These are phyloP conservation scores for Diogma glabrata DNA, from an alignment of 2,888 invertebrate genomes.

Conservation along the genomic window DNA sequence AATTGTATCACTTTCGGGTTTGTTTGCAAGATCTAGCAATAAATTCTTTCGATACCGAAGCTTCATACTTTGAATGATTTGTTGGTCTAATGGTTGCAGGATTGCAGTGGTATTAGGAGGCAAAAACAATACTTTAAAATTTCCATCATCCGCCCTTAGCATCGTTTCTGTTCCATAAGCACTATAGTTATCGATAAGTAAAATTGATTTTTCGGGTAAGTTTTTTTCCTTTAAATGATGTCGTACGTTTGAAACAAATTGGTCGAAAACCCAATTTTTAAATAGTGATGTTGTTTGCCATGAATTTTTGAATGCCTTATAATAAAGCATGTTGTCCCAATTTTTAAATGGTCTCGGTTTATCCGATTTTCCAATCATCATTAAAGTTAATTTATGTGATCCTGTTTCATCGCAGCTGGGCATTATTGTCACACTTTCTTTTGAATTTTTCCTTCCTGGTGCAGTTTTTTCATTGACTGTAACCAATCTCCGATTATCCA, in stretches of 20 bases:
- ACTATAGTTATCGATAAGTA: slow-evolving; percentile 3
- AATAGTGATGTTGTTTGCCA: slow-evolving; percentile 5
- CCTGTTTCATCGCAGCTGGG: slow-evolving; percentile 6
- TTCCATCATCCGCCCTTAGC: neutral
- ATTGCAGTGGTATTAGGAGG: neutral
- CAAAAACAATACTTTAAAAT: neutral
- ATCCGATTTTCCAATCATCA: slow-evolving; percentile 1
- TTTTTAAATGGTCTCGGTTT: neutral
- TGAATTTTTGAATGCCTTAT: slow-evolving; percentile 2
- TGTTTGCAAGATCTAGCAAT: slow-evolving; percentile 1
- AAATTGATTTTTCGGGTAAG: slow-evolving; percentile 6
- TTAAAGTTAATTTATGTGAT: slow-evolving; percentile 1
- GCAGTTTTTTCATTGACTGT: neutral
- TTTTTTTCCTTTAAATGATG: slow-evolving; percentile 1
- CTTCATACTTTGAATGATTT: neutral
- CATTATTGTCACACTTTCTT: slow-evolving; percentile 8
- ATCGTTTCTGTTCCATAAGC: neutral
- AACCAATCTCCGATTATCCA: slow-evolving; percentile 5
- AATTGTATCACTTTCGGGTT: neutral
- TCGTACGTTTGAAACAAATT: neutral
- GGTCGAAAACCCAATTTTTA: slow-evolving; percentile 1
- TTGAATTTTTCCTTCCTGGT: slow-evolving; percentile 5
- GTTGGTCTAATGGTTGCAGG: slow-evolving; percentile 2
- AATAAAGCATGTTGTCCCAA: slow-evolving; percentile 2
- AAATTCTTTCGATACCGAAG: neutral